phyloP scores from a whole-genome alignment of 2,797 vertebrate genomes.

The Buceros bicornis region DNA sequence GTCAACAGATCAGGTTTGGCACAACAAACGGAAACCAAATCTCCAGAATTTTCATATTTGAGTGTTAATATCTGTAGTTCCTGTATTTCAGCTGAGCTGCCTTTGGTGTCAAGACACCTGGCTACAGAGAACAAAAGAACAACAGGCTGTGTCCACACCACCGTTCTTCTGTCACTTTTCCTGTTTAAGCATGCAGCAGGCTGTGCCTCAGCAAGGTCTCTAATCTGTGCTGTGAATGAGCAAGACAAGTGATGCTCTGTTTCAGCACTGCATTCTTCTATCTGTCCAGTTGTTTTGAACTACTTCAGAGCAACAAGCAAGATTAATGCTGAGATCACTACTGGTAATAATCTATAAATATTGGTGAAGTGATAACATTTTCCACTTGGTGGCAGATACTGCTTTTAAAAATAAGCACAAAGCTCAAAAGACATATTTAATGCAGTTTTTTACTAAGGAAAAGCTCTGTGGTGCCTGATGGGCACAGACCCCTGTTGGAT shows the following conservation, averaged over 20 bases:
- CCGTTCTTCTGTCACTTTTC: not conserved
- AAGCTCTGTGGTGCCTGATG: not conserved
- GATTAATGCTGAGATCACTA: slow-evolving; percentile 29
- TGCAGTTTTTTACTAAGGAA: not conserved
- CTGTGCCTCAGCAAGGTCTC: not conserved
- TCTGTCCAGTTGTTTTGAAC: not conserved
- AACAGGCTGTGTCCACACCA: not conserved
- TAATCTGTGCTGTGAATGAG: not conserved
- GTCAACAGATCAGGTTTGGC: not conserved
- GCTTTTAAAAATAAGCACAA: slow-evolving; percentile 61
- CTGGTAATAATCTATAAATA: slow-evolving; percentile 42
- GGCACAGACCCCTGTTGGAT: not conserved
- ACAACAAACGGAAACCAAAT: not conserved
- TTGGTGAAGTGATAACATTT: slow-evolving; percentile 71
- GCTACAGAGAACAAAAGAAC: not conserved
- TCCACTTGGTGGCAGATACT: slow-evolving; percentile 77
- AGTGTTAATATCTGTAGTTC: not conserved
- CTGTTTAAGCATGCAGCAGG: not conserved
- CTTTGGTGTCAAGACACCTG: not conserved
- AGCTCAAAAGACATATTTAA: not conserved
- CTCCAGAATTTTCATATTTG: not conserved
- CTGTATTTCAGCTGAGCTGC: not conserved
- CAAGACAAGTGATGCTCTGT: not conserved
- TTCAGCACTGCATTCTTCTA: not conserved
- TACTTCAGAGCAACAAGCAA: not conserved